Evolutionary conservation across 2,797 vertebrate species (phyloP).

Genomic region (Lindbergichthys nudifrons): DNA sequence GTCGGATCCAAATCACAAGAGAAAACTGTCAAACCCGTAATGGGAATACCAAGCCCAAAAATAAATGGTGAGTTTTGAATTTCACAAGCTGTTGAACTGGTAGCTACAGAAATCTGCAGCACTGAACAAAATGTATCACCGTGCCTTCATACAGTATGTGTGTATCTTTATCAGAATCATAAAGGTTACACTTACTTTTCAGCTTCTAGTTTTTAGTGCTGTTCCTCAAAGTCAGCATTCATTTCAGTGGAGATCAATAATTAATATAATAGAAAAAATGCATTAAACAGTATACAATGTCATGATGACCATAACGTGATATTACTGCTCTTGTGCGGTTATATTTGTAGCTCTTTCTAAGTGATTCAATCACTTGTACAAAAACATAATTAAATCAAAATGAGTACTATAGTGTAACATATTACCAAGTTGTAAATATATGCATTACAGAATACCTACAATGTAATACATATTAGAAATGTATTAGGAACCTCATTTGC

Average conservation of each 20-base stretch:
- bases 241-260: neutral
- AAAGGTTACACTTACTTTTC: neutral
- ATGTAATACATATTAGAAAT: neutral
- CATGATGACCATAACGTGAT: neutral
- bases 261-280: neutral
- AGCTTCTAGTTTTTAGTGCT: neutral
- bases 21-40: conserved; percentile 89
- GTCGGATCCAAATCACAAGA: conserved; percentile 94
- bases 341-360: neutral
- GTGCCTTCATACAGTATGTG: neutral
- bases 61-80: conserved; percentile 88
- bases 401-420: conserved; percentile 8
- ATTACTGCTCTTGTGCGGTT: neutral
- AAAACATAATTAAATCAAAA: conserved; percentile 21
- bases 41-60: conserved; percentile 94
- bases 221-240: neutral
- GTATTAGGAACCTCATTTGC: neutral
- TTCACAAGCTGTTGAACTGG: conserved; percentile 22
- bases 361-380: conserved; percentile 14
- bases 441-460: neutral
- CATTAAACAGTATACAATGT: neutral
- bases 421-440: conserved; percentile 15
- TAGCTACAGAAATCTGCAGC: conserved; percentile 13
- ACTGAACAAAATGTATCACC: neutral
- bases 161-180: neutral